Evolutionary conservation across 2,797 vertebrate species (phyloP), one percentile per base, ranked within the genome.

Genomic region (Perodicticus potto): DNA sequence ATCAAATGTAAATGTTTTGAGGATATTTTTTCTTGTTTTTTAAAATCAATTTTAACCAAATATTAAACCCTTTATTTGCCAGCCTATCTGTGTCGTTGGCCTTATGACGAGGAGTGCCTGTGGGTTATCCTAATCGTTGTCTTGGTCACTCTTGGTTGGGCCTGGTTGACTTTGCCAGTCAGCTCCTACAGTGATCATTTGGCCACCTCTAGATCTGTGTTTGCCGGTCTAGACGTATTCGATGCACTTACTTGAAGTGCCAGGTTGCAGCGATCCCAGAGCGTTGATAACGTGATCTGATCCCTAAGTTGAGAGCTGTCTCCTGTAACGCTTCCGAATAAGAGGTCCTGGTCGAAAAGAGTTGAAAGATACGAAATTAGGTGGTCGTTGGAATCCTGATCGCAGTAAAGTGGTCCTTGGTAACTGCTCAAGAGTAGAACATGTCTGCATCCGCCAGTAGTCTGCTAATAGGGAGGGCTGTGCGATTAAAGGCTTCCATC

Each of bases 41-140:
- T 91, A 98, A 98, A 98, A 98, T 98, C 99, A 99, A 99, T 99
- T 99, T 99, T 99, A 99, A 99, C 99, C 99, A 99, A 99, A 99
- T 99, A 99, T 99, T 99, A 99, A 99, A 99, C 99, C 99, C 99
- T 99, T 99, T 99, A 99, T 99, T 99, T 99, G 99, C 99, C 99
- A 99, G 99, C 99, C 99, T 99, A 99, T 99, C 99, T 99, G 99
- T 99, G 99, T 99, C 99, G 99, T 99, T 99, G 99, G 99, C 99
- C 99, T 99, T 99, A 99, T 99, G 98, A 99, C 98, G 99, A 99
- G 99, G 99, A 99, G 99, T 99, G 98, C 98, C 99, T 98, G 98
- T 99, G 99, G 99, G 99, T 99, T 99, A 99, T 98, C 98, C 98
- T 99, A 99, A 99, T 99, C 99, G 99, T 99, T 99, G 99, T 99